These are phyloP conservation scores for Brachionus rotundiformis DNA, from an alignment of 1,140 invertebrate species.

Conservation along the genomic window DNA sequence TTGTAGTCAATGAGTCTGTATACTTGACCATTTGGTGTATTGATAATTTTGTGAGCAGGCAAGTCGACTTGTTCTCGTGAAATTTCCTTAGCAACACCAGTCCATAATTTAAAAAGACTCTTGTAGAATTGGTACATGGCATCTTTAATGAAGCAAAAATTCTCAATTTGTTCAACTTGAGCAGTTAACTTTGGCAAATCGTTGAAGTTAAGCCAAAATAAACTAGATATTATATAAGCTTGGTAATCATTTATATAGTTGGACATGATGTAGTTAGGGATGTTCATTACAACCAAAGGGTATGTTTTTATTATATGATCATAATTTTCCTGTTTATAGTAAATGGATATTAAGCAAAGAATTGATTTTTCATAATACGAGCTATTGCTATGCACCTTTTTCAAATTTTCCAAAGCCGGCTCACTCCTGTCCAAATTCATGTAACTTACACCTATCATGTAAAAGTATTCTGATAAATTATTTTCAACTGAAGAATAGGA, in stretches of 20 bases:
- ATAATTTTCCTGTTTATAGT: constrained; percentile 20
- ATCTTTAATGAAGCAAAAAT: background rate
- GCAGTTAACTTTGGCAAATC: background rate
- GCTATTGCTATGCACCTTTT: background rate
- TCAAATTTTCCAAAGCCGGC: background rate
- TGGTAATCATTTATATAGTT: background rate
- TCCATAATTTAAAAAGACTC: constrained; percentile 36
- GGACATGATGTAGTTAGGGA: background rate
- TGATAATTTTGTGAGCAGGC: background rate
- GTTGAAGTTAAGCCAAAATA: constrained; percentile 29
- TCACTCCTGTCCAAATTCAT: background rate
- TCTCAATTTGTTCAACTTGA: background rate
- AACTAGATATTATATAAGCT: constrained; percentile 1
- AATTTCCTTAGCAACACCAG: constrained; percentile 1
- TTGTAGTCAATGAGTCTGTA: background rate
- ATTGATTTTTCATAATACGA: background rate
- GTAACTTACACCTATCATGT: constrained; percentile 1
- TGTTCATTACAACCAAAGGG: background rate
- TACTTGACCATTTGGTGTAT: background rate
- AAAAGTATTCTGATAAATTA: constrained; percentile 4
- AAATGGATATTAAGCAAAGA: background rate
- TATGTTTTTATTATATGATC: constrained; percentile 13
- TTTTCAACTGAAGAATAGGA: constrained; percentile 5
- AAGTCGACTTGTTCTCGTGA: background rate
- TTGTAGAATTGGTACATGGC: background rate